These are phyloP conservation scores for Craseonycteris thonglongyai DNA, from an alignment of 2,113 vertebrate species.

Conservation along the genomic window DNA sequence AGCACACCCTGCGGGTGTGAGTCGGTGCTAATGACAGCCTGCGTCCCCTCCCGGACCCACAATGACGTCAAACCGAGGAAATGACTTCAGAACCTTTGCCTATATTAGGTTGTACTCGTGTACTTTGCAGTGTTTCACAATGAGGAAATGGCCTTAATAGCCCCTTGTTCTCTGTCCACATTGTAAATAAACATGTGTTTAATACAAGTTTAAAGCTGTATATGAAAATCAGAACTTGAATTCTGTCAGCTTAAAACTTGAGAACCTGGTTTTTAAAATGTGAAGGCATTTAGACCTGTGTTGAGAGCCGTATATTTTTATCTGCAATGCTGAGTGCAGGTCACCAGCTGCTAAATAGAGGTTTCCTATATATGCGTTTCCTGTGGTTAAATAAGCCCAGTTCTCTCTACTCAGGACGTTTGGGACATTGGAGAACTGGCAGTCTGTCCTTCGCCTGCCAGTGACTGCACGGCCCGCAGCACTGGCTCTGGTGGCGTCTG, in stretches of 20 bases:
- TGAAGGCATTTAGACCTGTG: conserved; percentile 83
- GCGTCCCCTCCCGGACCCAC: conserved; percentile 44
- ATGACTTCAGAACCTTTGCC: conserved; percentile 76
- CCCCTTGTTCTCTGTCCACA: conserved; percentile 70
- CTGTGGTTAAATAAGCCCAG: conserved; percentile 74
- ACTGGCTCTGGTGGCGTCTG: conserved; percentile 68
- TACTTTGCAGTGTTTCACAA: conserved; percentile 77
- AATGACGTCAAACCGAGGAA: conserved; percentile 74
- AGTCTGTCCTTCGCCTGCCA: conserved; percentile 73
- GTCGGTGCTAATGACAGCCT: conserved; percentile 77
- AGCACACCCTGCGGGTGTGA: background rate
- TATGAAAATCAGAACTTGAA: conserved; percentile 77
- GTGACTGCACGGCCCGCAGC: conserved; percentile 63
- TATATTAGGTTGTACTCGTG: conserved; percentile 84
- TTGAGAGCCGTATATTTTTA: conserved; percentile 84
- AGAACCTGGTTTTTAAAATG: conserved; percentile 78
- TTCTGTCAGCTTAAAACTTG: conserved; percentile 73
- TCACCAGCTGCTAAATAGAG: conserved; percentile 77
- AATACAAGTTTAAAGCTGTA: conserved; percentile 74
- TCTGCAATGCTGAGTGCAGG: conserved; percentile 83
- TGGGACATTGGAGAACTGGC: conserved; percentile 66
- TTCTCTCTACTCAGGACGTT: conserved; percentile 82
- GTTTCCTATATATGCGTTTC: conserved; percentile 76
- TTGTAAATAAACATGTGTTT: conserved; percentile 82
- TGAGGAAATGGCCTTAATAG: conserved; percentile 76